phyloP scores from a whole-genome alignment of 2,797 vertebrate species.

The Mormyrops attenuatus region DNA sequence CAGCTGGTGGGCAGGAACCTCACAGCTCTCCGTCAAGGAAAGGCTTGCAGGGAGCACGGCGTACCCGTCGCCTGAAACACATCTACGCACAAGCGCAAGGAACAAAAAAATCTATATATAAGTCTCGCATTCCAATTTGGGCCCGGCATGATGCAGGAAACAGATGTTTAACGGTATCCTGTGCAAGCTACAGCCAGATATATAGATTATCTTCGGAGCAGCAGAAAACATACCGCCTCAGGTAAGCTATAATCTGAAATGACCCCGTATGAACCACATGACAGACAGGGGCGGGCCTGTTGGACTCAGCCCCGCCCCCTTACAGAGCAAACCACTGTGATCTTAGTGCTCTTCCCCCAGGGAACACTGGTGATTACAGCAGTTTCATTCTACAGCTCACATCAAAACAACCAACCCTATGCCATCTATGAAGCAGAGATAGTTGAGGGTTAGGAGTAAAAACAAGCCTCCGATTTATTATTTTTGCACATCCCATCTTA shows the following conservation, averaged over 20 bases:
- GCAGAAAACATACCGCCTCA: not conserved
- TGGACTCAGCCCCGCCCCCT: not conserved
- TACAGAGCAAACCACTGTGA: not conserved
- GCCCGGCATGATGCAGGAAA: not conserved
- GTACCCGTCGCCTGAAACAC: not conserved
- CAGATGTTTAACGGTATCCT: not conserved
- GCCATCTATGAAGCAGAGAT: not conserved
- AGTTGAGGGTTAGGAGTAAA: not conserved
- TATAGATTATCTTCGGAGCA: not conserved
- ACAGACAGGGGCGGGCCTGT: not conserved
- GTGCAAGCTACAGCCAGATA: not conserved
- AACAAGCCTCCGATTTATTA: not conserved
- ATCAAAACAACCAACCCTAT: not conserved
- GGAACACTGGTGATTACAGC: not conserved
- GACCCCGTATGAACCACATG: not conserved
- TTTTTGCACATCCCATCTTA: not conserved
- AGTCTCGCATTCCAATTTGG: not conserved
- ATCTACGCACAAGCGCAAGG: not conserved
- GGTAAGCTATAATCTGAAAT: not conserved
- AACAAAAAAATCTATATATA: not conserved
- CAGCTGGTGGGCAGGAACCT: not conserved
- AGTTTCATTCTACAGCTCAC: not conserved
- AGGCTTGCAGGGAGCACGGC: not conserved
- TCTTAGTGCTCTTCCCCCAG: constrained; percentile 6
- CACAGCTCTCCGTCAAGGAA: not conserved